Percentiles rank a stretch among this genome's conserved stretches.
Evolutionary conservation across 1,140 invertebrate species (phyloP).

Genomic region (Tribolium madens): DNA sequence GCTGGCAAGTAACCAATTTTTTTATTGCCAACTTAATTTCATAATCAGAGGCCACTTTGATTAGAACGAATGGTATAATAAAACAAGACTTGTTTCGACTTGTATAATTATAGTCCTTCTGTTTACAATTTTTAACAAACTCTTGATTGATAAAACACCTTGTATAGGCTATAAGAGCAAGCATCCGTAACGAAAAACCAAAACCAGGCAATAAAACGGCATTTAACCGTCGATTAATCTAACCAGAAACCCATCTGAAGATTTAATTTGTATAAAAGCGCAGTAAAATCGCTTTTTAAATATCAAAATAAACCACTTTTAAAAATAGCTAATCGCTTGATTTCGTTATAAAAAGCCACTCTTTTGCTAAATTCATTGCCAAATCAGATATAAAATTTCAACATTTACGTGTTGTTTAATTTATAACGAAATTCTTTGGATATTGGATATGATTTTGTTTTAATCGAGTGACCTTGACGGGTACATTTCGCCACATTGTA

Average conservation of each 20-base stretch:
- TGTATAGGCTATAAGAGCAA: background rate
- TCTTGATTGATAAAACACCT: background rate
- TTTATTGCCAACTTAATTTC: no score
- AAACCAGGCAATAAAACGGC: background rate
- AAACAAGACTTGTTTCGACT: no score
- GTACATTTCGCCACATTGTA: background rate
- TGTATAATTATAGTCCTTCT: background rate
- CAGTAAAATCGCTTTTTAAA: background rate
- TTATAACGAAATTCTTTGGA: background rate
- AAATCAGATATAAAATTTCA: background rate
- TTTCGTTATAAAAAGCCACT: no score
- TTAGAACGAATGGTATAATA: no score
- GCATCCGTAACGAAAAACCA: background rate
- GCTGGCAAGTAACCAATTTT: no score
- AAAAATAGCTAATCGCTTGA: no score
- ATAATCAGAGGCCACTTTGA: no score
- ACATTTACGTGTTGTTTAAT: constrained; percentile 4
- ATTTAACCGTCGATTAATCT: background rate
- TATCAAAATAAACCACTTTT: background rate
- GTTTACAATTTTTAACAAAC: constrained; percentile 38
- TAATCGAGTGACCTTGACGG: background rate
- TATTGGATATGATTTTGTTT: background rate
- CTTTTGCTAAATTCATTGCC: background rate
- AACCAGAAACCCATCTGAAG: background rate
- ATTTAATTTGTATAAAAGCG: background rate